Conservation (phyloP, 1,140 invertebrate species). For the Drosophila insularis region DNA sequence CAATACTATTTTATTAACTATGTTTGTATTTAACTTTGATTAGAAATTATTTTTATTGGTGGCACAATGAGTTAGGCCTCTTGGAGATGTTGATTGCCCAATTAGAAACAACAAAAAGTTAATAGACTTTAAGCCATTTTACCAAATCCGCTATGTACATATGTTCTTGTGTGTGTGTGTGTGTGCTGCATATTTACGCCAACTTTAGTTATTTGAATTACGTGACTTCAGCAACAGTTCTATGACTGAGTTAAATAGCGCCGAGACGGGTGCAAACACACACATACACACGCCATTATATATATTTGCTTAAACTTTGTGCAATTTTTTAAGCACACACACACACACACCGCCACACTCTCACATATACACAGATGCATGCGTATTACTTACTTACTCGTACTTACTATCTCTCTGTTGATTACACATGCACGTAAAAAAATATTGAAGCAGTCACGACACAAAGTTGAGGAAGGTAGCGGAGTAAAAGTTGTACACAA, state of each 20-base stretch:
- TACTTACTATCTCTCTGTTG: constrained; percentile 63
- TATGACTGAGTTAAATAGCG: constrained; percentile 62
- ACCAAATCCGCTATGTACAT: constrained; percentile 45
- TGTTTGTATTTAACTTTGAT: no score
- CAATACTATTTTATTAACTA: no score
- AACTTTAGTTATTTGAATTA: constrained; percentile 81
- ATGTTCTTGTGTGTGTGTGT: constrained; percentile 15
- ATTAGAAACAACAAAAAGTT: constrained; percentile 32
- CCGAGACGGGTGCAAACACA: constrained; percentile 28
- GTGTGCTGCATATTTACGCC: constrained; percentile 77
- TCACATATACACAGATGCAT: constrained; percentile 27
- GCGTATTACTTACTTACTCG: constrained; percentile 63
- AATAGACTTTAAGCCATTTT: constrained; percentile 50
- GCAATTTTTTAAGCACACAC: constrained; percentile 60
- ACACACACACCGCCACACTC: constrained; percentile 42
- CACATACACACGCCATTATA: constrained; percentile 27
- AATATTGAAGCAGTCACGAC: constrained; percentile 48
- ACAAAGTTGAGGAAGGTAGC: constrained; percentile 12
- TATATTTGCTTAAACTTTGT: constrained; percentile 46
- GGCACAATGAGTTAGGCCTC: no score
- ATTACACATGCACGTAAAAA: constrained; percentile 74
- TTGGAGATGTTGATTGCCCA: background rate
- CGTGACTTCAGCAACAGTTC: constrained; percentile 80
- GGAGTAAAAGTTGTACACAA: background rate
- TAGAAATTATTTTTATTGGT: no score